phyloP scores from a whole-genome alignment of 2,888 invertebrate species.

The Heteropelma amictum region DNA sequence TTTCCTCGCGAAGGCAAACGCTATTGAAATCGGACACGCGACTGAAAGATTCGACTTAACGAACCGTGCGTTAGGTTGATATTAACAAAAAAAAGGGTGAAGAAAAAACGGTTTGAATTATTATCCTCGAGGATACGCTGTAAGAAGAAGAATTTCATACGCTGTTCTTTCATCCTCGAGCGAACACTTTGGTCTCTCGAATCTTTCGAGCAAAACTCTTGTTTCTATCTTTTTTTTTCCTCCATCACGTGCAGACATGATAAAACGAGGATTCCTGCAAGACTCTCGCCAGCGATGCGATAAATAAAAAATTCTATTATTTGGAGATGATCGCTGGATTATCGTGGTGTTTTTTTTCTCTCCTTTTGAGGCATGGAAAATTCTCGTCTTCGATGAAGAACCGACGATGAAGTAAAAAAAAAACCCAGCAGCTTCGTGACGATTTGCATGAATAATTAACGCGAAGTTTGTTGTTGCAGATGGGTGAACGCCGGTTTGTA shows the following conservation, averaged over 20 bases:
- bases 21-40: not conserved
- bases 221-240: not conserved
- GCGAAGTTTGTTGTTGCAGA: constrained; percentile 24
- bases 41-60: constrained; percentile 13
- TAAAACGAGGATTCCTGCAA: constrained; percentile 13
- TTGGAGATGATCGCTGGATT: not conserved
- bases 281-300: not conserved
- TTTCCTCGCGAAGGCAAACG: not conserved
- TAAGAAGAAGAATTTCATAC: not conserved
- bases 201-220: constrained; percentile 37
- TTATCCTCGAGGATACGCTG: constrained; percentile 18
- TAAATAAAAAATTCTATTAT: constrained; percentile 9
- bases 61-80: constrained; percentile 36
- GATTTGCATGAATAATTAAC: constrained; percentile 48
- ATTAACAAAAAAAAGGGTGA: constrained; percentile 11
- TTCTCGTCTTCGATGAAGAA: constrained; percentile 10
- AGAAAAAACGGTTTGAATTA: constrained; percentile 32
- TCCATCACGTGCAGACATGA: constrained; percentile 2
- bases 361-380: too few species aligned
- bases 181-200: constrained; percentile 34
- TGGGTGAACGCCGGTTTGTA: constrained; percentile 18
- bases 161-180: constrained; percentile 34
- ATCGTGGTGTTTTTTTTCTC: not conserved
- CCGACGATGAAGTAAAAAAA: constrained; percentile 14
- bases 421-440: constrained; percentile 4